Base-by-base conservation (phyloP, 2,888 invertebrate genomes). In the Asteroscopus sphinx region DNA sequence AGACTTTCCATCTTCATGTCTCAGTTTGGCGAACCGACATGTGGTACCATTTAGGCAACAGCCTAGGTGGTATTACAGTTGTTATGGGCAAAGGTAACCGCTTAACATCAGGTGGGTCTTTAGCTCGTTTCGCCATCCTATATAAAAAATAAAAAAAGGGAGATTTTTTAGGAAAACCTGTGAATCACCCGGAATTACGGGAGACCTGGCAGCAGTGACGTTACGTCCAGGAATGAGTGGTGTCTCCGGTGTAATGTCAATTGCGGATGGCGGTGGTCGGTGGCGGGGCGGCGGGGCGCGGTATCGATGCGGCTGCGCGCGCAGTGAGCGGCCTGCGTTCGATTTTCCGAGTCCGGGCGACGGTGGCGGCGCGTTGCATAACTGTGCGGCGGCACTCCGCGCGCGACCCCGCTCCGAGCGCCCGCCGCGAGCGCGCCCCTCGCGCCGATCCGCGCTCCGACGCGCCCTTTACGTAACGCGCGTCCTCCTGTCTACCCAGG, bases 401-500 rank as follows among this genome's bases (percentile, higher is more conserved):
- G 93, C 93, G 94, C 93, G 93, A 92, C 82, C 85, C 90, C 89
- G 89, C 89, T 85, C 86, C 86, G 89, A 91, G 91, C 92, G 93
- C 91, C 87, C 90, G 91, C 88, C 88, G 91, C 86, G 89, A 87
- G 90, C 90, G 91, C 92, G 91, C 88, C 75, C 77, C 79, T 82
- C 87, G 86, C 91, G 90, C 90, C 76, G 80, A 85, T 82, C 81
- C 89, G 91, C 90, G 89, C 88, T 79, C 76, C 83, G 85, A 86
- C 89, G 91, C 91, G 91, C 91, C 90, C 87, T 91, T 92, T 91
- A 92, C 92, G 92, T 92, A 93, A 92, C 92, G 92, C 92, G 92
- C 92, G 89, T 83, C 82, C 68, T 60, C 73, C 73, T 73, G 73
- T 72, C 65, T 72, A 68, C 68, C 73, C 72, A 73, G 82, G 82